Conservation (phyloP, 2,888 invertebrate species). For the Cantharis rufa region DNA sequence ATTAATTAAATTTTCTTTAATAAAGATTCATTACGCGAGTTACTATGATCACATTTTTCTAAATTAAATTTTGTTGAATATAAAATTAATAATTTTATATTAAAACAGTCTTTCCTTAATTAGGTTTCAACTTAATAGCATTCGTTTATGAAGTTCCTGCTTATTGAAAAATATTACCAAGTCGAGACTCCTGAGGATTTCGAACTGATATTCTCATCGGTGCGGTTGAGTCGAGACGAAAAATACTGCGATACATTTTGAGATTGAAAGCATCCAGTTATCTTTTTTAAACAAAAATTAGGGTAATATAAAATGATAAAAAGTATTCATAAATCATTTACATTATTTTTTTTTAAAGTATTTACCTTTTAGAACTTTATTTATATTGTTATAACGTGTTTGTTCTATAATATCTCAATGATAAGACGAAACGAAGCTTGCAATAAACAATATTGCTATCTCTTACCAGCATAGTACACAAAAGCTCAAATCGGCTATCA, state of each 20-base stretch:
- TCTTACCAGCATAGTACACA: background rate
- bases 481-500: background rate
- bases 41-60: background rate
- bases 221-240: too few relatives aligned
- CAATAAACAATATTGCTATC: background rate
- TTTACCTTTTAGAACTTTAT: background rate
- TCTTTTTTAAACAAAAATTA: background rate
- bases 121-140: background rate
- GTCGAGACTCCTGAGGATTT: too few relatives aligned
- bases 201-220: too few relatives aligned
- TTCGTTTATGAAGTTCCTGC: background rate
- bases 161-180: too few relatives aligned
- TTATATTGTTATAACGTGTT: background rate
- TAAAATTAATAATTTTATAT: background rate
- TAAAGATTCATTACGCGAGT: background rate
- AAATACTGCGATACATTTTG: too few relatives aligned
- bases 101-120: background rate
- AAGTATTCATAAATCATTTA: background rate
- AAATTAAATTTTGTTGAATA: background rate
- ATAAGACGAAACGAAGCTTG: background rate
- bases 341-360: background rate
- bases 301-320: background rate
- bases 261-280: background rate
- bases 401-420: background rate
- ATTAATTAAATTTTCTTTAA: background rate